These are phyloP conservation scores for Pterostichus madidus DNA, from an alignment of 2,888 invertebrate genomes.

Conservation along the genomic window DNA sequence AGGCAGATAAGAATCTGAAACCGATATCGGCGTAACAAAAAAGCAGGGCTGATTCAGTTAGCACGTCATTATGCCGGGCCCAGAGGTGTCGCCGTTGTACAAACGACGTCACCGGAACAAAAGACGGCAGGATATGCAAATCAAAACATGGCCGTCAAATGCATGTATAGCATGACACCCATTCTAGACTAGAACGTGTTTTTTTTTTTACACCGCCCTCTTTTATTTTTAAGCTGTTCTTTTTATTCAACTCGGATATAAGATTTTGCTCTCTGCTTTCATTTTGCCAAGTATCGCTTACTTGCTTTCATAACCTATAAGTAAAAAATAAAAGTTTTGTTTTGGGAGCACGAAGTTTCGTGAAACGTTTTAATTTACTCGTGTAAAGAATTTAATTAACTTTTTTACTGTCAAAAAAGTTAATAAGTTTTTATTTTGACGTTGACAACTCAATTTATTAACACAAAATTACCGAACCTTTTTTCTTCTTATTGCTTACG, in stretches of 20 bases:
- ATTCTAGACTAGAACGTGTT: slow-evolving; percentile 13
- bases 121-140: slow-evolving; percentile 64
- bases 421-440: slow-evolving; percentile 48
- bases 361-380: slow-evolving; percentile 51
- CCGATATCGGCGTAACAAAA: slow-evolving; percentile 50
- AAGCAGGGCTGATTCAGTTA: slow-evolving; percentile 52
- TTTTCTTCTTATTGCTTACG: slow-evolving; percentile 15
- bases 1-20: slow-evolving; percentile 58
- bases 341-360: slow-evolving; percentile 34
- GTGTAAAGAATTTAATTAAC: slow-evolving; percentile 52
- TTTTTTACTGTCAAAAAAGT: slow-evolving; percentile 47
- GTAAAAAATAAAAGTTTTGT: slow-evolving; percentile 50
- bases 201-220: not conserved
- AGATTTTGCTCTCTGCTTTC: slow-evolving; percentile 32
- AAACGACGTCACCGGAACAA: slow-evolving; percentile 60
- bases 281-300: slow-evolving; percentile 46
- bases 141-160: slow-evolving; percentile 63
- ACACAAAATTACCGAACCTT: slow-evolving; percentile 24
- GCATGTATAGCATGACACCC: slow-evolving; percentile 34
- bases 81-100: slow-evolving; percentile 61
- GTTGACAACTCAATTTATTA: slow-evolving; percentile 53
- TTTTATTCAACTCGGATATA: slow-evolving; percentile 22
- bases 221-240: slow-evolving; percentile 33
- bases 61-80: slow-evolving; percentile 61
- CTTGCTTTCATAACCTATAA: slow-evolving; percentile 24